Evolutionary conservation across 2,888 invertebrate genomes (phyloP), one percentile per base, ranked within the genome.

Genomic region (Drosophila affinis): DNA sequence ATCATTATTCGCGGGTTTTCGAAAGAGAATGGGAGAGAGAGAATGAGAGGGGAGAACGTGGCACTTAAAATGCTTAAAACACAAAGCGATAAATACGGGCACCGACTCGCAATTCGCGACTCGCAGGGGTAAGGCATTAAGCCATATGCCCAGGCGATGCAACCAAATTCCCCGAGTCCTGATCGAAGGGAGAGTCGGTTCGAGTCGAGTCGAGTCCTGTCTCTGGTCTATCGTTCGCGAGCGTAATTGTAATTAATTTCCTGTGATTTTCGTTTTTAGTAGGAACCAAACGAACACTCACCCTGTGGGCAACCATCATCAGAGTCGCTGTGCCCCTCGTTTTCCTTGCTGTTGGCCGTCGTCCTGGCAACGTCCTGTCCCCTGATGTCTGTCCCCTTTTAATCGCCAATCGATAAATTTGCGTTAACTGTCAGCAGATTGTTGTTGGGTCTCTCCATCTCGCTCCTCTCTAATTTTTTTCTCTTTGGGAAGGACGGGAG

Each of bases 201-300:
- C 21, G 21, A 45, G 45, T 45, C 52, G n/a, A 34, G 27, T 9
- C 21, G 21, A 45, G 45, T 39, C 68, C 46, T 17, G 44, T 21
- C 39, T 18, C 39, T 34, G 29, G 39, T 17, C 60, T 44, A 45
- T 44, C 54, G 57, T 56, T 56, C 65, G 65, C 39, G 61, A 78
- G 76, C 81, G 86, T 87, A 87, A 89, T 89, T 86, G 89, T 86
- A 87, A 89, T 89, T 89, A 89, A 89, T 89, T 88, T 88, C 76
- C 79, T 84, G 81, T 82, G 87, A 88, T 87, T 88, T 80, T 85
- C 78, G 70, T 72, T 75, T 74, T 70, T 68, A 72, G 71, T 67
- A 18, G 39, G 53, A 48, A 48, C 44, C 72, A 61, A 62, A 71
- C 55, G 39, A 68, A 68, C 47, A 75, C 53, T 75, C 82, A 78